Evolutionary conservation across 1,140 invertebrate species (phyloP), one percentile per base, ranked within the genome.

Genomic region (Dendrolimus kikuchii): DNA sequence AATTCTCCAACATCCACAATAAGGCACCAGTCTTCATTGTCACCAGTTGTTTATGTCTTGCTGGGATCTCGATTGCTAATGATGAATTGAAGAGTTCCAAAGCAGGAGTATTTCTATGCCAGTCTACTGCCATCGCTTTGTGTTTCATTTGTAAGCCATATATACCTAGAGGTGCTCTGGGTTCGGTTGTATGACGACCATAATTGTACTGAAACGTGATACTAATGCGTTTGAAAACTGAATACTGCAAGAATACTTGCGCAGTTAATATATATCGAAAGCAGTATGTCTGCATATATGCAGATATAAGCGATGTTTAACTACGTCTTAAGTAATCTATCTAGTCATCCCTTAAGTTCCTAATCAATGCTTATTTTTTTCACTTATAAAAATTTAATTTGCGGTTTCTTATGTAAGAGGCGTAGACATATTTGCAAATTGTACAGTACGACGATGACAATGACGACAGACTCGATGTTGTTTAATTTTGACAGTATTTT

Each of bases 1-100:
- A 86, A 50, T 82, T 82, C 50, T 86, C 80, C 0, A 86, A 62
- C 82, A 86, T 86, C 81, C 80, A 82, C n/a, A 83, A 8, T 42
- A 86, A 65, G 0, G 80, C 75, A 0, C 80, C 82, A 5, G 82
- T 84, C 60, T 86, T 86, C 77, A 77, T 75, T 0, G 70, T 73
- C 42, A 84, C 71, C 38, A 86, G 51, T 6, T 77, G 66, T 40
- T 73, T 76, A 48, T 83, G 74, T 53, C 73, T 69, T 2, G 57
- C 40, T 38, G 77, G 72, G 58, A 86, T 77, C 9, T 82, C 69
- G 9, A 77, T 71, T 7, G 70, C 78, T 39, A 83, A 51, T 5
- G 74, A 74, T 9, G 63, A 60, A 40, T 82, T 79, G 55, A 81
- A 82, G 5, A 55, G 62, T n/a, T 62, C 62, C 40, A 86, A 61